Percentiles rank a stretch among this genome's conserved stretches.
phyloP scores from a whole-genome alignment of 1,140 invertebrate species.

The Pentalonia nigronervosa region DNA sequence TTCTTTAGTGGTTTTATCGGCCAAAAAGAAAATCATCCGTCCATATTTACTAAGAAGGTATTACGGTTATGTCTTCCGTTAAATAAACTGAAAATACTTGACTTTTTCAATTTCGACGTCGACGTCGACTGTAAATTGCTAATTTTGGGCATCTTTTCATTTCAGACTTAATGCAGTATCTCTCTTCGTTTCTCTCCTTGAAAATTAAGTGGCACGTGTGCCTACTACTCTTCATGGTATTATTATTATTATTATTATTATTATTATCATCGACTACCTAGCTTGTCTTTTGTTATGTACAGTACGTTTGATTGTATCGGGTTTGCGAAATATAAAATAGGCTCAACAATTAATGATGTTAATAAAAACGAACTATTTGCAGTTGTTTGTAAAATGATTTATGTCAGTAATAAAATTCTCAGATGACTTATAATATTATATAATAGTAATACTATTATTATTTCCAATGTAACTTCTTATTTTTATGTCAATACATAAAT shows the following conservation, averaged over 20 bases:
- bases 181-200: neutral
- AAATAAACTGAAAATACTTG: slow-evolving; percentile 18
- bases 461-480: neutral
- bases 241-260: neutral
- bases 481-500: neutral
- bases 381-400: neutral
- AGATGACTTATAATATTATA: no score
- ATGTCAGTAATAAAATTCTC: neutral
- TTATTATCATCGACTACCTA: neutral
- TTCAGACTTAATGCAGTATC: neutral
- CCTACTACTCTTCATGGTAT: neutral
- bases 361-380: neutral
- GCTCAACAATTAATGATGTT: neutral
- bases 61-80: slow-evolving; percentile 31
- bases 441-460: no score
- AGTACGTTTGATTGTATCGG: neutral
- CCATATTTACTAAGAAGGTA: slow-evolving; percentile 14
- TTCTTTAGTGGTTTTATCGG: slow-evolving; percentile 34
- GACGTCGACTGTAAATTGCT: slow-evolving; percentile 42
- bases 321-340: neutral
- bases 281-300: neutral
- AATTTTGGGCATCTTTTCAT: neutral
- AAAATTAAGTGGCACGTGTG: neutral
- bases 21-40: slow-evolving; percentile 37
- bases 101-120: slow-evolving; percentile 40